phyloP scores from a whole-genome alignment of 2,888 invertebrate genomes.

The Muscina levida region DNA sequence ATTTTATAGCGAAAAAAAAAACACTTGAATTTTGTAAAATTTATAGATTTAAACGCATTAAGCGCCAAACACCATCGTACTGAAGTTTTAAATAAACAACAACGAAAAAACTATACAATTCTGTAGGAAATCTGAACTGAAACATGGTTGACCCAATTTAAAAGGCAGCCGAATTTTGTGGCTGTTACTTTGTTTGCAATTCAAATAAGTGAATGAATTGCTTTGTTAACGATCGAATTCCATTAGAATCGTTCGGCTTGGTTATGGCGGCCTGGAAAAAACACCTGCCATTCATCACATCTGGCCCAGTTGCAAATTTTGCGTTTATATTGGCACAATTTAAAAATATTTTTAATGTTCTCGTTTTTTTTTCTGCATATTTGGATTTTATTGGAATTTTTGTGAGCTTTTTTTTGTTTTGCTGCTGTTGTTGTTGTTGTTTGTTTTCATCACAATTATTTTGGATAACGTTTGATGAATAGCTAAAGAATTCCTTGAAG shows the following conservation, averaged over 20 bases:
- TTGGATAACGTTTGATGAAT: too few relatives aligned
- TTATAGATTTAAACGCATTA: not conserved
- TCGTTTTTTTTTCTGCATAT: conserved; percentile 17
- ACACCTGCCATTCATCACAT: conserved; percentile 56
- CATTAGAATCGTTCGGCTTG: too few relatives aligned
- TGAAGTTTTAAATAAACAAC: not conserved
- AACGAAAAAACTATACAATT: too few relatives aligned
- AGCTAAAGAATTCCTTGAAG: too few relatives aligned
- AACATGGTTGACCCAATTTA: conserved; percentile 56
- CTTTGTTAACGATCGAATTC: too few relatives aligned
- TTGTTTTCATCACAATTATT: too few relatives aligned
- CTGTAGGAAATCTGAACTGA: too few relatives aligned
- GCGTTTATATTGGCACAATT: conserved; percentile 46
- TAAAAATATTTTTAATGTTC: conserved; percentile 38
- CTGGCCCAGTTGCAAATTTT: conserved; percentile 39
- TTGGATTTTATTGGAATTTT: not conserved
- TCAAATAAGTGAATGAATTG: not conserved
- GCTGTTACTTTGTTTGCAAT: not conserved
- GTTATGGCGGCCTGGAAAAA: not conserved
- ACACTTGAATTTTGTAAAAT: conserved; percentile 40
- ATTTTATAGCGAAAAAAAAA: conserved; percentile 21
- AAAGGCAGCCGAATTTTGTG: conserved; percentile 25
- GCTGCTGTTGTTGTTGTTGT: too few relatives aligned
- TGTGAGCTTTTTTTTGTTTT: not conserved
- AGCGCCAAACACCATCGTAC: conserved; percentile 41